Evolutionary conservation across 1,140 invertebrate genomes (phyloP), one percentile per base, ranked within the genome.

Genomic region (Drosophila sproati): DNA sequence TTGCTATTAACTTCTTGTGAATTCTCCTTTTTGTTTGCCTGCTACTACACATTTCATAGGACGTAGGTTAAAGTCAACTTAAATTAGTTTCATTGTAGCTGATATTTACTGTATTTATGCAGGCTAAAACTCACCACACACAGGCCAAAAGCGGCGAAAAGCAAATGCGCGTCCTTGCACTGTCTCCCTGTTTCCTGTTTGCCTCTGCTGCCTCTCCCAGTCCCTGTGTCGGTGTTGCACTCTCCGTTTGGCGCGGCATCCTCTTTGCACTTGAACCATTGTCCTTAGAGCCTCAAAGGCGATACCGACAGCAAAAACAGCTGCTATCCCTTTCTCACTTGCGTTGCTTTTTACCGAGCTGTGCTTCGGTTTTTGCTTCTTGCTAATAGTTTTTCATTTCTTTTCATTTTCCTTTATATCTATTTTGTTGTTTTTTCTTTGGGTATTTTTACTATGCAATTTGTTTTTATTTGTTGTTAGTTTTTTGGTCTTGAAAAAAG

Each of bases 191-290:
- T 12, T 41, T 47, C 64, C 61, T 63, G 34, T 56, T 5, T 35
- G 10, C 39, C n/a, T 8, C 12, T 41, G 28, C 2, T 20, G 28
- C n/a, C 45, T 59, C 10, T n/a, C 39, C 39, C n/a, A 3, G 51
- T 50, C 4, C 54, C 54, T 28, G 37, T 28, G 28, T 57, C 50
- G 55, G 5, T 28, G 43, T 64, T 64, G 69, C 63, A 59, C 48
- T 57, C 48, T 51, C 12, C 32, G 56, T 56, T 56, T 61, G 52
- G 28, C 29, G 47, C 78, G 77, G 82, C 88, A 88, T 91, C 80
- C 88, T 88, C 83, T 82, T 91, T 91, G 89, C 88, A 91, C 88
- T 91, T 91, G 88, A 91, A 91, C 89, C 85, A 73, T 85, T 91
- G 89, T 91, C 88, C 89, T 91, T 91, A 81, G 64, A 69, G 74